Percentiles rank a stretch among this genome's conserved stretches.
Evolutionary conservation across 2,113 vertebrate genomes (phyloP).

Genomic region (Chitala chitala): DNA sequence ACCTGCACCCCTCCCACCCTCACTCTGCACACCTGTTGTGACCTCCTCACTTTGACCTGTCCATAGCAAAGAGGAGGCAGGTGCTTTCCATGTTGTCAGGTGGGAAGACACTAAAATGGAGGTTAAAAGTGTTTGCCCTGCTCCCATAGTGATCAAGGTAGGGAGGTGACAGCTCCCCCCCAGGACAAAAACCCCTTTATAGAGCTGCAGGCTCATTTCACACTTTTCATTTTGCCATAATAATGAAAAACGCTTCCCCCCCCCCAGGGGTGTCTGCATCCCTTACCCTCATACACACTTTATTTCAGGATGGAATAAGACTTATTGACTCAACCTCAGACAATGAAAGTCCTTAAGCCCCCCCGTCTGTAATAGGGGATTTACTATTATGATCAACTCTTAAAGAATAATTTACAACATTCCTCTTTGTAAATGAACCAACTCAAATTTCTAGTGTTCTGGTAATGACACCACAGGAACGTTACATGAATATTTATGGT

Average conservation of each 20-base stretch:
- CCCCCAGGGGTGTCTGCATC: background rate
- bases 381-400: background rate
- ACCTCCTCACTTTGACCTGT: no score
- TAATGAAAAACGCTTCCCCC: background rate
- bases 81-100: no score
- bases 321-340: background rate
- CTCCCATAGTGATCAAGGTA: background rate
- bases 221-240: constrained; percentile 2
- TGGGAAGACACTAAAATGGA: no score
- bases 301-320: background rate
- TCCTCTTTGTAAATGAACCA: background rate
- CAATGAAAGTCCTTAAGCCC: background rate
- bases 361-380: background rate
- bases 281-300: background rate
- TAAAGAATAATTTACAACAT: background rate
- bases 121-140: no score
- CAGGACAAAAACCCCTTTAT: background rate
- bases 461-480: background rate
- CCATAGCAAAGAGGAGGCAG: no score
- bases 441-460: background rate
- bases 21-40: no score
- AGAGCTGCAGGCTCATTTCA: constrained; percentile 4
- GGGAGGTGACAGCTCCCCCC: background rate
- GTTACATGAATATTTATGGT: background rate
- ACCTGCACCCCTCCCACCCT: no score